These are phyloP conservation scores for Hyperoplus immaculatus DNA, from an alignment of 2,797 vertebrate species.

Conservation along the genomic window DNA sequence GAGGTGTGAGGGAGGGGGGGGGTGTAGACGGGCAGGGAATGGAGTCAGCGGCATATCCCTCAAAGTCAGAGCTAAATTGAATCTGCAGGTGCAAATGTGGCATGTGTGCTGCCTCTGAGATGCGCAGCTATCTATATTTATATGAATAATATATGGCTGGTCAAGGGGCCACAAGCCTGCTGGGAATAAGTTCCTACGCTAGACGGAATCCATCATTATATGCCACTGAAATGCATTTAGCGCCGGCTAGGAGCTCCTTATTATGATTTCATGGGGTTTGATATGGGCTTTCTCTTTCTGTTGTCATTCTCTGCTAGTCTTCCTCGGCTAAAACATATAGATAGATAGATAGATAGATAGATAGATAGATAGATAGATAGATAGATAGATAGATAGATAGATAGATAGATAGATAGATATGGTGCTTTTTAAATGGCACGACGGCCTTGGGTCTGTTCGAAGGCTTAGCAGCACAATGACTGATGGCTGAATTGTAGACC, in stretches of 20 bases:
- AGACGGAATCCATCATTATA: constrained; percentile 84
- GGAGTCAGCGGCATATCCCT: constrained; percentile 76
- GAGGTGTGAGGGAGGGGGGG: constrained; percentile 38
- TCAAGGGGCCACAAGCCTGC: constrained; percentile 80
- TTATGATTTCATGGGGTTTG: constrained; percentile 79
- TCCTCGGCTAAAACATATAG: constrained; percentile 45
- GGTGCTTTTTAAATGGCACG: constrained; percentile 10
- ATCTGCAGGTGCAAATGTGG: constrained; percentile 84
- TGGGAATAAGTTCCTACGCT: constrained; percentile 71
- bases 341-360: neutral
- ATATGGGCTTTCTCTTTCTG: constrained; percentile 66
- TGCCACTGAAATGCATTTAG: constrained; percentile 81
- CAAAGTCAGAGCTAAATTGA: constrained; percentile 82
- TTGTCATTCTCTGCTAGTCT: constrained; percentile 50
- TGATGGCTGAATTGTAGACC: constrained; percentile 13
- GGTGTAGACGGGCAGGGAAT: constrained; percentile 24
- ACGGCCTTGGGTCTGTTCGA: constrained; percentile 25
- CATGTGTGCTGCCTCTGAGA: constrained; percentile 73
- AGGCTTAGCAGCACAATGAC: neutral
- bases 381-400: too few relatives aligned
- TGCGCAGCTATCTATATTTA: constrained; percentile 81
- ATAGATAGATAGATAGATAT: constrained; percentile 9
- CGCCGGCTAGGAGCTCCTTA: constrained; percentile 71
- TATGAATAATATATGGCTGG: constrained; percentile 85
- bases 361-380: too few relatives aligned